Percentiles rank a stretch among this genome's conserved stretches.
Conservation (phyloP, 2,797 vertebrate genomes). For the Hippopotamyrus pictus region DNA sequence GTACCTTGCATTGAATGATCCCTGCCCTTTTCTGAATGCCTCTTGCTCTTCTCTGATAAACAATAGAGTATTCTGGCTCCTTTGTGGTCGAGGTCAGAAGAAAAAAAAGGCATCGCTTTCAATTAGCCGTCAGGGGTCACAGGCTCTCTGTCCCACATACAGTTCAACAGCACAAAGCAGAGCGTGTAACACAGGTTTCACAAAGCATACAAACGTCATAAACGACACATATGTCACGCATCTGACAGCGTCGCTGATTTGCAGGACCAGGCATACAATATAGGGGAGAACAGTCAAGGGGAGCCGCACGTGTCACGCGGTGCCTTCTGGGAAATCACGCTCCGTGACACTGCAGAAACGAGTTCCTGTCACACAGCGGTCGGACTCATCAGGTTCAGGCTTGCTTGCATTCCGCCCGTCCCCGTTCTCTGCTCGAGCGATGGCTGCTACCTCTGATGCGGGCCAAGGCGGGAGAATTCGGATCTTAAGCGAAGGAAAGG, state of each 20-base stretch:
- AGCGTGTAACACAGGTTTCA: neutral
- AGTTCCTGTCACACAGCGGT: neutral
- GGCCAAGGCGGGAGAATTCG: slow-evolving; percentile 33
- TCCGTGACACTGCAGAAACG: neutral
- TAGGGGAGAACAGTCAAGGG: too few species aligned
- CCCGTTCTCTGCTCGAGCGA: neutral
- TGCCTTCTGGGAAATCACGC: neutral
- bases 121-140: slow-evolving; percentile 29
- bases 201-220: neutral
- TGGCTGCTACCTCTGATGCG: slow-evolving; percentile 27
- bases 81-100: slow-evolving; percentile 64
- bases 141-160: neutral
- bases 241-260: neutral
- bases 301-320: neutral
- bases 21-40: slow-evolving; percentile 75
- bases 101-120: slow-evolving; percentile 64
- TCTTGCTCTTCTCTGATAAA: slow-evolving; percentile 75
- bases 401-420: neutral
- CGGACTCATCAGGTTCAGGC: neutral
- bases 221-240: neutral
- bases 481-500: slow-evolving; percentile 48
- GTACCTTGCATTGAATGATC: slow-evolving; percentile 75
- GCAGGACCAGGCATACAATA: neutral
- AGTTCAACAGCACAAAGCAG: neutral
- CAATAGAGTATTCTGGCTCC: slow-evolving; percentile 79